Evolutionary conservation across 2,888 invertebrate species (phyloP).

Genomic region (Leptinotarsa peninsularis): DNA sequence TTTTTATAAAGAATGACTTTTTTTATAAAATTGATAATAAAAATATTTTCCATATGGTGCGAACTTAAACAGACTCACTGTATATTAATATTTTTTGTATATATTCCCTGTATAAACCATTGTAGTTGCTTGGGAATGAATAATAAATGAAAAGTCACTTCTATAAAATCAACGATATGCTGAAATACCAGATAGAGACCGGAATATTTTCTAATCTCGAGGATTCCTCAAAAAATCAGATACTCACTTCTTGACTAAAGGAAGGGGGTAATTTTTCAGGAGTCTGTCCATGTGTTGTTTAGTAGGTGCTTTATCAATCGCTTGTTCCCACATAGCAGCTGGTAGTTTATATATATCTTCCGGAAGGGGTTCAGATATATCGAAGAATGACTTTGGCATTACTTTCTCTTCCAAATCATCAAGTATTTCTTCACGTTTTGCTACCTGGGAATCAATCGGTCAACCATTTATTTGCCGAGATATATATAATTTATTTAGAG

Average conservation of each 20-base stretch:
- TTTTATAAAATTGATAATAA: too few species aligned
- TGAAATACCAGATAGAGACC: too few species aligned
- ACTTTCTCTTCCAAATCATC: slow-evolving; percentile 59
- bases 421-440: slow-evolving; percentile 60
- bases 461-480: not conserved
- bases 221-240: not conserved
- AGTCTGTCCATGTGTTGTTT: slow-evolving; percentile 58
- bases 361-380: slow-evolving; percentile 54
- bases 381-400: slow-evolving; percentile 57
- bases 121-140: too few species aligned
- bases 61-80: too few species aligned
- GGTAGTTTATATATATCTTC: slow-evolving; percentile 60
- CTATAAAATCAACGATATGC: too few species aligned
- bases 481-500: too few species aligned
- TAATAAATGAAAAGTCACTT: too few species aligned
- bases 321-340: slow-evolving; percentile 64
- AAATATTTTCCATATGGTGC: too few species aligned
- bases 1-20: too few species aligned
- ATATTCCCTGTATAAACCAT: too few species aligned
- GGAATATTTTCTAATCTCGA: not conserved
- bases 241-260: slow-evolving; percentile 58
- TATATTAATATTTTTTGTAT: too few species aligned
- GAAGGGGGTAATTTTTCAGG: slow-evolving; percentile 57
- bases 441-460: slow-evolving; percentile 49
- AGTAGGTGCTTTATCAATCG: slow-evolving; percentile 60